Evolutionary conservation across 53 echinoderm and acorn worm genomes (phyloP), one percentile per base, ranked within the genome.

Genomic region (Patiria pectinifera): DNA sequence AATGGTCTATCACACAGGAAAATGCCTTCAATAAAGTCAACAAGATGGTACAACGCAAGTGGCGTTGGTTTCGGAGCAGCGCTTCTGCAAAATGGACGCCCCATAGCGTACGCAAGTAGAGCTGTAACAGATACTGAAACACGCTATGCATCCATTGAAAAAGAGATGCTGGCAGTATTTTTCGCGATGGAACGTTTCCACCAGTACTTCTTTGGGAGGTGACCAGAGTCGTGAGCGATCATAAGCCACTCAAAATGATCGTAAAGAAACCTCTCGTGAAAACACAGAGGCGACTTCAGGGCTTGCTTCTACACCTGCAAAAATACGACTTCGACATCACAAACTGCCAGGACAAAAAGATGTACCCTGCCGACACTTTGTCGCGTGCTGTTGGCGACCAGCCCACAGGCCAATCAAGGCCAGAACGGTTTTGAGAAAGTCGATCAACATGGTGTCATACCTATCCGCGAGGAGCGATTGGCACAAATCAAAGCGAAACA

Each of bases 71-170:
- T 94, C 2, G 94, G 94, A 59, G 86, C 95, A 8, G 92, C 92
- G 10, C 80, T 94, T 44, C 69, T 94, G 82, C 92, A 94, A 48
- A 91, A 91, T 45, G 96, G 93, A 14, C 85, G 78, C 59, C 96
- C 94, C 75, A 83, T 94, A 63, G 93, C 93, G 87, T 89, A 59
- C 11, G 87, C 95, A 24, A 93, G 95, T 59, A 91, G 93, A 62
- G 94, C 96, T 47, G 82, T 96, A 13, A 92, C 93, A 21, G 90
- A 94, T 45, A 82, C 94, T 19, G 91, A 96, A 69, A 86, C 93
- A 26, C 45, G 93, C 35, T 94, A 94, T 48, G 80, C 91, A 16
- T 87, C 89, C n/a, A 96, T 94, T 14, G 93, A 96, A 81, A 94
- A 94, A 43, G 94, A 96, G 62, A 47, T 93, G 72, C 83, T 93